Percentiles rank a stretch among this genome's conserved stretches.
Conservation (phyloP, 2,888 invertebrate species). For the Camponotus fellah region DNA sequence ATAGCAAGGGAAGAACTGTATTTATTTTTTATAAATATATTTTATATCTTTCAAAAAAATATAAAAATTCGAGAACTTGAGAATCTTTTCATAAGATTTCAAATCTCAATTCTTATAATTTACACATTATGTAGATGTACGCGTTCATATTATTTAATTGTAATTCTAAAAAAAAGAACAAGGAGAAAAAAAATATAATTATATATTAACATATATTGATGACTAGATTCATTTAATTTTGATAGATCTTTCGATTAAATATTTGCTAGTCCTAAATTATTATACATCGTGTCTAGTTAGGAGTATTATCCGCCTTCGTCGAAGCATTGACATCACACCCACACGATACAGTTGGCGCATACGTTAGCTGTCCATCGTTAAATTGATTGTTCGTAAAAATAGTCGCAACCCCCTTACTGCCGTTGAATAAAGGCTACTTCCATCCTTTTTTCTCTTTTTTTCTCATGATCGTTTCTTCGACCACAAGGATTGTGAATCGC, state of each 20-base stretch:
- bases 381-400: conserved; percentile 30
- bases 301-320: background rate
- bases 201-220: background rate
- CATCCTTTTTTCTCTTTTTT: background rate
- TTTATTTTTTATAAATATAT: background rate
- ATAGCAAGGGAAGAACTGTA: background rate
- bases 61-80: too few relatives aligned
- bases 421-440: conserved; percentile 27
- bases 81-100: background rate
- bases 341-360: background rate
- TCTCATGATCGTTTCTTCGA: conserved; percentile 24
- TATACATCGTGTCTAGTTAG: conserved; percentile 15
- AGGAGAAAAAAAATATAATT: background rate
- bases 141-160: background rate
- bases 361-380: conserved; percentile 33
- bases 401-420: conserved; percentile 25
- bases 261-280: conserved; percentile 3
- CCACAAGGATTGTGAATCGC: conserved; percentile 24
- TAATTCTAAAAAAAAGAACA: background rate
- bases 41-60: background rate
- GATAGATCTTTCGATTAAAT: conserved; percentile 3
- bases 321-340: conserved; percentile 49
- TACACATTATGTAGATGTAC: too few relatives aligned
- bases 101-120: background rate
- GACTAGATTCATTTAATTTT: conserved; percentile 3